Conservation (phyloP, 2,113 vertebrate genomes). For the Takifugu flavidus region DNA sequence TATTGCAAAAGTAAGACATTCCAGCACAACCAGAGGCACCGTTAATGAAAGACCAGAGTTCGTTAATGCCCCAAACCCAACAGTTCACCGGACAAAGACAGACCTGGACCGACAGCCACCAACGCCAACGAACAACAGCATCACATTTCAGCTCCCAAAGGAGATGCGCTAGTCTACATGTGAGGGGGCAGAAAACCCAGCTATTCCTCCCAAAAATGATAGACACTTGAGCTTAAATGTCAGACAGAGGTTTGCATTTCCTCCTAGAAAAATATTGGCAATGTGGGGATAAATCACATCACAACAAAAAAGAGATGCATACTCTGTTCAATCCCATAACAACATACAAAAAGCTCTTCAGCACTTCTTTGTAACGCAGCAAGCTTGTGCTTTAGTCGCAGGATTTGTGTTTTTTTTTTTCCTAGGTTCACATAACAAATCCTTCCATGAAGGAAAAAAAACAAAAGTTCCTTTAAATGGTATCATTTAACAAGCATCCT, state of each 20-base stretch:
- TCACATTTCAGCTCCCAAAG: conserved; percentile 29
- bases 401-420: conserved; percentile 49
- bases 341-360: conserved; percentile 68
- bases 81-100: conserved; percentile 29
- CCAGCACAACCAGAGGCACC: conserved; percentile 45
- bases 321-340: conserved; percentile 62
- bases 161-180: conserved; percentile 13
- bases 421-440: conserved; percentile 62
- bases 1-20: conserved; percentile 7
- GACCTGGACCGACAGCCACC: conserved; percentile 31
- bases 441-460: conserved; percentile 48
- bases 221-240: conserved; percentile 29
- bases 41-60: conserved; percentile 33
- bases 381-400: conserved; percentile 79
- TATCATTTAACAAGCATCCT: conserved; percentile 10
- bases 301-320: conserved; percentile 63
- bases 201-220: conserved; percentile 1
- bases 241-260: conserved; percentile 41
- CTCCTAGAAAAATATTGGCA: conserved; percentile 69
- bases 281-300: conserved; percentile 67
- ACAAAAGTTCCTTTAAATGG: conserved; percentile 14
- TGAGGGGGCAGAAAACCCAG: conserved; percentile 4
- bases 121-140: conserved; percentile 13
- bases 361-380: conserved; percentile 64
- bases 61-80: conserved; percentile 36